phyloP scores from a whole-genome alignment of 2,888 invertebrate species.

The Cheilosia scutellata region DNA sequence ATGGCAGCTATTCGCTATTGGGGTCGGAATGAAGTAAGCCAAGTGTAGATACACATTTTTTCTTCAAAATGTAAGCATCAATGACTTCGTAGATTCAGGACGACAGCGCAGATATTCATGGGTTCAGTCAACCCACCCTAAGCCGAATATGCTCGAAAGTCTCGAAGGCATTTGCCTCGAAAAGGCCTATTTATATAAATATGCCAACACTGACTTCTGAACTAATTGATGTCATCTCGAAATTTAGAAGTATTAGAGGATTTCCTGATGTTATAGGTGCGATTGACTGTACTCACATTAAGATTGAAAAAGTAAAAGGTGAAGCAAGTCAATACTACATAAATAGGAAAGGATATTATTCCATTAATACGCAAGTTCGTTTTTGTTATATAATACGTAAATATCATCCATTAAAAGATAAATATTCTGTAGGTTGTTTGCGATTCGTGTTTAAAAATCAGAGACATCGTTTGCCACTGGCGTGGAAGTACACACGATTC shows the following conservation, averaged over 20 bases:
- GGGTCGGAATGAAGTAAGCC: too few relatives aligned
- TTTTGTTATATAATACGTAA: not conserved
- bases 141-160: too few relatives aligned
- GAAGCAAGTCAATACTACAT: not conserved
- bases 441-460: conserved; percentile 2
- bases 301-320: not conserved
- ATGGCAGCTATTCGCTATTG: too few relatives aligned
- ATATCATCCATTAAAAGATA: not conserved
- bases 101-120: too few relatives aligned
- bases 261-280: not conserved
- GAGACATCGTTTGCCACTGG: conserved; percentile 26
- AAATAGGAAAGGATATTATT: not conserved
- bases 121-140: too few relatives aligned
- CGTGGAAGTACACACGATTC: conserved; percentile 20
- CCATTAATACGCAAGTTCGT: not conserved
- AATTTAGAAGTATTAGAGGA: not conserved
- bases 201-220: too few relatives aligned
- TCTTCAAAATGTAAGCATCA: too few relatives aligned
- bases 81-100: too few relatives aligned
- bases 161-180: too few relatives aligned
- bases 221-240: not conserved
- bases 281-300: too few relatives aligned
- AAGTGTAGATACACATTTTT: too few relatives aligned
- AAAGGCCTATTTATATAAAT: too few relatives aligned
- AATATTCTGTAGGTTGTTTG: conserved; percentile 7